Evolutionary conservation across 2,113 vertebrate species (phyloP).

Genomic region (Trichechus manatus): DNA sequence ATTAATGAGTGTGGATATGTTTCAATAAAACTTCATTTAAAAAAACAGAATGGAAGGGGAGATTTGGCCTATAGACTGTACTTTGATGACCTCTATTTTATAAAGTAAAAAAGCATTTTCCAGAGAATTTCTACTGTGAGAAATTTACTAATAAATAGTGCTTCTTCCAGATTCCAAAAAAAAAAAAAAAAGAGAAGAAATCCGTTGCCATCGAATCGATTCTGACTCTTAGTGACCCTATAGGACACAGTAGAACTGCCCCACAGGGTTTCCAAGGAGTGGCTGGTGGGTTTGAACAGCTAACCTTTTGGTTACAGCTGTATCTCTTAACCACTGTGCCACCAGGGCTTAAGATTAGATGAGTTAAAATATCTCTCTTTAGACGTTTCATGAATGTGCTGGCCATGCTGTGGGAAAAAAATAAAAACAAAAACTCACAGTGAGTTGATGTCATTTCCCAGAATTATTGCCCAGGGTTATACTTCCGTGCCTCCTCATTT

Average conservation of each 20-base stretch:
- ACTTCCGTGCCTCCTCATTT: not conserved
- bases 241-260: too few species aligned
- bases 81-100: not conserved
- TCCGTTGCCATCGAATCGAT: too few species aligned
- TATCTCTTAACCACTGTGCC: too few species aligned
- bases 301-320: too few species aligned
- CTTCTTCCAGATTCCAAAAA: not conserved
- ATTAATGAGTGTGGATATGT: not conserved
- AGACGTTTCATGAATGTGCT: not conserved
- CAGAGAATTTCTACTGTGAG: not conserved
- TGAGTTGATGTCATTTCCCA: not conserved
- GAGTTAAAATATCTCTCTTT: not conserved
- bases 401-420: not conserved
- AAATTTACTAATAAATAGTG: not conserved
- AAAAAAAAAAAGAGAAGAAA: too few species aligned
- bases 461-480: not conserved
- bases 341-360: too few species aligned
- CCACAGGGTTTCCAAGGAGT: too few species aligned
- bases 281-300: too few species aligned
- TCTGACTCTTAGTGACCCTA: too few species aligned
- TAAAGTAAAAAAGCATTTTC: not conserved
- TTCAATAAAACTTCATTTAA: not conserved
- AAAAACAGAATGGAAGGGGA: not conserved
- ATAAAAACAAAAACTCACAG: not conserved
- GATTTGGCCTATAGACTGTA: not conserved